These are phyloP conservation scores for Desmophyllum pertusum DNA, from an alignment of 92 coral and sea anemone species.

Conservation along the genomic window DNA sequence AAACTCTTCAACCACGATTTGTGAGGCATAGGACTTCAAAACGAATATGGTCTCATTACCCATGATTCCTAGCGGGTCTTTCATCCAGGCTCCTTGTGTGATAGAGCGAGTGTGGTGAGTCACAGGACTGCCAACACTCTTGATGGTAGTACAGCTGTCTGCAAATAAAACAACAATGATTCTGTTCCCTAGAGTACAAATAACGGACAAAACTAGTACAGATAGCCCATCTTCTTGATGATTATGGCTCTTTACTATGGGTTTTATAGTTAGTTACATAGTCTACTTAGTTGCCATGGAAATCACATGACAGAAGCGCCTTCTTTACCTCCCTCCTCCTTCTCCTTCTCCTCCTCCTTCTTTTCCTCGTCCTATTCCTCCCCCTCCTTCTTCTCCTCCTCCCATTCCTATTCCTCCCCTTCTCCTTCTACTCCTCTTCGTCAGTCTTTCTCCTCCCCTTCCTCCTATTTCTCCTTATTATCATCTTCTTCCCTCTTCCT, in stretches of 20 bases:
- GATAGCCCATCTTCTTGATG: background rate
- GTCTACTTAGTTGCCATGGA: no score
- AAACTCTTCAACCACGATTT: conserved; percentile 17
- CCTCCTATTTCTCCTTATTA: background rate
- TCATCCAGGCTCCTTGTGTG: conserved; percentile 67
- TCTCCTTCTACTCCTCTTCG: no score
- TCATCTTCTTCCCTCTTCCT: background rate
- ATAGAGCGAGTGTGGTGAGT: conserved; percentile 16
- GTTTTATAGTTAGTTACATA: no score
- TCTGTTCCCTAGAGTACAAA: background rate
- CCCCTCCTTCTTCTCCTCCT: background rate
- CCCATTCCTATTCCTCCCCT: background rate
- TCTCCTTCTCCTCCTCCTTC: background rate
- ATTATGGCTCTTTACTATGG: background rate
- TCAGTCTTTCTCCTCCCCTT: background rate
- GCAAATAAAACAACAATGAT: background rate
- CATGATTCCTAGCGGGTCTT: conserved; percentile 61
- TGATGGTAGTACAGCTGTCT: conserved; percentile 45
- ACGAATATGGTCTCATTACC: conserved; percentile 57
- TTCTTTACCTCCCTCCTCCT: background rate
- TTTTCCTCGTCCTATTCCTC: background rate
- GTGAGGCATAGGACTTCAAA: background rate
- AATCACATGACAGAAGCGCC: no score
- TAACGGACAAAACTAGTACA: background rate
- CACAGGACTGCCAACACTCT: conserved; percentile 50